These are phyloP conservation scores for Archegozetes longisetosus DNA, from an alignment of 1,140 invertebrate genomes.

Conservation along the genomic window DNA sequence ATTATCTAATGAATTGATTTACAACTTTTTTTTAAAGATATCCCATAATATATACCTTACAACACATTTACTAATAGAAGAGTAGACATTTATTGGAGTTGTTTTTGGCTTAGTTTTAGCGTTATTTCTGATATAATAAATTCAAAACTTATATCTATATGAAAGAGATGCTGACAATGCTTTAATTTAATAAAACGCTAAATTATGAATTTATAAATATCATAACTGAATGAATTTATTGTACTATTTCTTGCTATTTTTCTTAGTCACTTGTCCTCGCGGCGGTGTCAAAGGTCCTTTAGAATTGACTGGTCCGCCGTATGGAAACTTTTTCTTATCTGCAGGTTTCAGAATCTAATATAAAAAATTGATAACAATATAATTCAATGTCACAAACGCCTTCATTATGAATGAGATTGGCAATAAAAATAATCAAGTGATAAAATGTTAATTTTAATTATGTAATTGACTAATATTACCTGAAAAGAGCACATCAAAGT, in stretches of 20 bases:
- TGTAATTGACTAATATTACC: too few species aligned
- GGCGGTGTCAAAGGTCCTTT: constrained; percentile 59
- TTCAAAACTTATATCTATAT: too few species aligned
- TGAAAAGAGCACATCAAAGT: constrained; percentile 60
- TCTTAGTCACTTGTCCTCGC: constrained; percentile 33
- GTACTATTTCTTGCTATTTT: constrained; percentile 26
- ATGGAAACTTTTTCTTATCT: constrained; percentile 44
- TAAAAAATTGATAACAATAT: constrained; percentile 13
- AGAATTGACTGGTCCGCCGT: constrained; percentile 34
- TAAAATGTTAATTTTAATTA: background rate
- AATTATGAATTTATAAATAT: too few species aligned
- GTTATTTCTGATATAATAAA: too few species aligned
- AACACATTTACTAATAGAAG: too few species aligned
- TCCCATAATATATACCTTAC: too few species aligned
- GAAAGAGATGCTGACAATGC: too few species aligned
- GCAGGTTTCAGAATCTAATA: constrained; percentile 37
- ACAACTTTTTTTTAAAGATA: too few species aligned
- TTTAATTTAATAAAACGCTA: too few species aligned
- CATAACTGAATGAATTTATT: background rate
- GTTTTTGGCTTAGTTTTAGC: too few species aligned
- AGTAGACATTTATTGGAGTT: too few species aligned
- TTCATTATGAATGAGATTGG: background rate
- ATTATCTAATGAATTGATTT: too few species aligned
- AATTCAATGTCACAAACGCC: constrained; percentile 8
- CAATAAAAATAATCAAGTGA: background rate